Evolutionary conservation across 2,113 vertebrate genomes (phyloP).

Genomic region (Indicator indicator): DNA sequence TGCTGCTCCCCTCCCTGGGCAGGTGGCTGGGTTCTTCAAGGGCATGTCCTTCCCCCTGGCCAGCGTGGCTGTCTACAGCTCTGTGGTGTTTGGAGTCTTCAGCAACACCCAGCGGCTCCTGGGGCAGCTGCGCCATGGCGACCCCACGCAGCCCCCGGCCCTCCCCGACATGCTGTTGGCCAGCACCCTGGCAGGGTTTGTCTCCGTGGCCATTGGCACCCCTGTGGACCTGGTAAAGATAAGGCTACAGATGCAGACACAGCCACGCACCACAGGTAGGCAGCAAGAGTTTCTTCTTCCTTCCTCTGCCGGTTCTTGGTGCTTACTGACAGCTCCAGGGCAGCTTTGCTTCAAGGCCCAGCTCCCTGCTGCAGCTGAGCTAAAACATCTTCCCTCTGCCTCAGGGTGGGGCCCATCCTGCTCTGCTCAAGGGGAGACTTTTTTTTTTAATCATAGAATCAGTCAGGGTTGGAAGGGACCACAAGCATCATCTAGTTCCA

Average conservation of each 20-base stretch:
- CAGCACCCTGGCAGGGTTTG: conserved; percentile 83
- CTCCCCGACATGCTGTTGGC: conserved; percentile 84
- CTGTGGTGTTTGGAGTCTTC: conserved; percentile 92
- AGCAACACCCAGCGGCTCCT: conserved; percentile 87
- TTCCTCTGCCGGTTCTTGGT: neutral
- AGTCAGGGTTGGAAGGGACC: too few relatives aligned
- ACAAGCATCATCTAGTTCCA: too few relatives aligned
- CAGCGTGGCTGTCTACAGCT: conserved; percentile 91
- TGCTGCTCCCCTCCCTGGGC: neutral
- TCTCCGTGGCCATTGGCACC: conserved; percentile 87
- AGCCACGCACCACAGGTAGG: conserved; percentile 81
- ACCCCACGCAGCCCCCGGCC: conserved; percentile 13
- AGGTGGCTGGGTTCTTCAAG: conserved; percentile 94
- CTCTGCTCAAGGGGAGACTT: neutral
- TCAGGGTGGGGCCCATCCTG: neutral
- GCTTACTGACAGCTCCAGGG: fast-evolving
- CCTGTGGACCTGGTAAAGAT: conserved; percentile 97
- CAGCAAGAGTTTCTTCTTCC: neutral
- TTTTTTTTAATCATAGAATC: neutral
- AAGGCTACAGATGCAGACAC: conserved; percentile 94
- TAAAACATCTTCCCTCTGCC: neutral
- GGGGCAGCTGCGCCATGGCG: conserved; percentile 76
- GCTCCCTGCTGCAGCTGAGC: neutral
- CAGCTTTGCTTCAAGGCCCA: fast-evolving
- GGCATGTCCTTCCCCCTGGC: conserved; percentile 97